Conservation (phyloP, 1,140 invertebrate genomes). For the Aphidius gifuensis region DNA sequence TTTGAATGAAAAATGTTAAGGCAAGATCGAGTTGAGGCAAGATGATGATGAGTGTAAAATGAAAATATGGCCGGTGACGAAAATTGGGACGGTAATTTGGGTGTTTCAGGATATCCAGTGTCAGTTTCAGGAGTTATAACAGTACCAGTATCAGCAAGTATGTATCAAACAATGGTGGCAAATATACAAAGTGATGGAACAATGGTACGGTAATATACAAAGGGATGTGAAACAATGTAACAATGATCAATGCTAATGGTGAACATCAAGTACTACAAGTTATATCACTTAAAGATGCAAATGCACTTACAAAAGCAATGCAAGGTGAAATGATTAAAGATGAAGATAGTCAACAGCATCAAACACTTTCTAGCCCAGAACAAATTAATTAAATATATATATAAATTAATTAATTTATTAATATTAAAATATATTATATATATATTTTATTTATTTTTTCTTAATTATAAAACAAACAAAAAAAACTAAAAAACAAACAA, state of each 20-base stretch:
- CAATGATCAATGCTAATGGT: slow-evolving; percentile 69
- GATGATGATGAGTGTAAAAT: no score
- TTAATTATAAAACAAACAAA: background rate
- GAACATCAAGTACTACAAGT: slow-evolving; percentile 78
- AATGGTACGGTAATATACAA: no score
- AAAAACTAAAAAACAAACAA: no score
- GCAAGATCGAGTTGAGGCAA: no score
- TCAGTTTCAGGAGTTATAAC: slow-evolving; percentile 93
- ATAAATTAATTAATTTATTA: slow-evolving; percentile 4
- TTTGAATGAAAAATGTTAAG: no score
- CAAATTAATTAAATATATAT: slow-evolving; percentile 34
- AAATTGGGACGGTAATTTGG: slow-evolving; percentile 41
- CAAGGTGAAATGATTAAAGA: slow-evolving; percentile 59
- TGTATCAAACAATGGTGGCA: slow-evolving; percentile 95
- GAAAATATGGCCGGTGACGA: background rate
- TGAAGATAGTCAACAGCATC: slow-evolving; percentile 50
- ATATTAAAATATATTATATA: background rate
- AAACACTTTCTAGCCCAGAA: slow-evolving; percentile 51
- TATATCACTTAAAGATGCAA: slow-evolving; percentile 77
- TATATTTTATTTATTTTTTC: slow-evolving; percentile 6
- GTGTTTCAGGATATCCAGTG: slow-evolving; percentile 71
- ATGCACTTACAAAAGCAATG: slow-evolving; percentile 74
- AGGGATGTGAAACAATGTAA: slow-evolving; percentile 73
- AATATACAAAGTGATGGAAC: slow-evolving; percentile 82
- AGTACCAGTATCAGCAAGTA: slow-evolving; percentile 88